Base-by-base conservation (phyloP, 1,140 invertebrate genomes). In the Formica exsecta region DNA sequence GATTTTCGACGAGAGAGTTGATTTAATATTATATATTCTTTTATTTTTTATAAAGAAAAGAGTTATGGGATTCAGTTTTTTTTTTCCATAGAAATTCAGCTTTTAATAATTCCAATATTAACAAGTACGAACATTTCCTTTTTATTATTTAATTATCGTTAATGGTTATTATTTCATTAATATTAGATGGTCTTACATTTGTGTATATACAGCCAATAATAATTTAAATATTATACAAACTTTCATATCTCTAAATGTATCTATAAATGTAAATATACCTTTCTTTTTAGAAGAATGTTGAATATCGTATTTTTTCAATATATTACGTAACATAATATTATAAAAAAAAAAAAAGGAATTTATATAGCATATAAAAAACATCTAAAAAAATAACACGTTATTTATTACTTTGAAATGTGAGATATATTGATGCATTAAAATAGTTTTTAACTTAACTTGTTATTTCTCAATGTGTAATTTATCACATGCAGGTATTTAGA, bases 401-500 rank as follows among this genome's bases (percentile, higher is more conserved):
- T 51, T 51, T 51, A 51, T 51, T 48, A 16, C 7, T 48, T 51
- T 51, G 4, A 36, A 16, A 32, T 13, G 16, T 29, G 29, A 29
- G 4, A 4, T 62, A 41, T 66, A 41, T 44, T 8, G 5, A 19
- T 25, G 5, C 5, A 25, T 48, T 29, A 68, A 44, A 44, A 68
- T 19, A n/a, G n/a, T 32, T 65, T 7, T 41, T 9, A n/a, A 70
- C 41, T 68, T 48, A 57, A 57, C 36, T 80, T 54, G 51, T 80
- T 80, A 80, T 57, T 59, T 80, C 48, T 70, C 36, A 32, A 64
- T 13, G 48, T 41, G 8, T 41, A 16, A 70, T 68, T 65, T 70
- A 38, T 8, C 22, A 25, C 29, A 59, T 19, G 13, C 22, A 32
- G 44, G 38, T 38, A 68, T 80, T 57, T 68, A 80, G 36, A 74